These are phyloP conservation scores for Sitta europaea DNA, from an alignment of 2,113 vertebrate species.

Conservation along the genomic window DNA sequence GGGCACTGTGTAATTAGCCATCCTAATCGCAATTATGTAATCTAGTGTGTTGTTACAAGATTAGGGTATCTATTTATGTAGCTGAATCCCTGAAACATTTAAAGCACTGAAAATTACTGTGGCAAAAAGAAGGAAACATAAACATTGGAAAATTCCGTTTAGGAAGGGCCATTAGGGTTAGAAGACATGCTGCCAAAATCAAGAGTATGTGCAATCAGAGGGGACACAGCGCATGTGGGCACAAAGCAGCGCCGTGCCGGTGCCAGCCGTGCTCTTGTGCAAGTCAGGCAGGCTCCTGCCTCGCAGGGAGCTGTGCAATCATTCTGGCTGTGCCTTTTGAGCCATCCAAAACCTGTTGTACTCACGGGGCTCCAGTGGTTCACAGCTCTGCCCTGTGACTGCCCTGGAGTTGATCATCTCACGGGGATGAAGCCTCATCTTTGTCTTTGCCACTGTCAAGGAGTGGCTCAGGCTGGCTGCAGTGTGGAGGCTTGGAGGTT, in stretches of 20 bases:
- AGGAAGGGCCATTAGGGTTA: neutral
- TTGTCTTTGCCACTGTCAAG: neutral
- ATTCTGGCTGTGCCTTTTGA: accelerated
- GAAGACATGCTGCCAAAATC: neutral
- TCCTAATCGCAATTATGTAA: constrained; percentile 58
- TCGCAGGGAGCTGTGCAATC: neutral
- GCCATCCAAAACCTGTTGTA: neutral
- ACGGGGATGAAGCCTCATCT: accelerated
- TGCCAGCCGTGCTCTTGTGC: neutral
- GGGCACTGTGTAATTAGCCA: constrained; percentile 55
- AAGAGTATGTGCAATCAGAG: neutral
- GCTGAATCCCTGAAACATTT: constrained; percentile 34
- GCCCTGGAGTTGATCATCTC: neutral
- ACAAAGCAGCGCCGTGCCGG: accelerated
- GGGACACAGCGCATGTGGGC: neutral
- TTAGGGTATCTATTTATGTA: constrained; percentile 43
- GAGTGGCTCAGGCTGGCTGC: neutral
- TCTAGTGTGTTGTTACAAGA: constrained; percentile 47
- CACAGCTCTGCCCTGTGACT: neutral
- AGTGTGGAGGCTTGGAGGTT: neutral
- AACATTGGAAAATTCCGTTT: neutral
- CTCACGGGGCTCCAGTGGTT: neutral
- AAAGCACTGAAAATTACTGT: neutral
- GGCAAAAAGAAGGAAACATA: neutral
- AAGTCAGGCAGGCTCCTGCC: neutral